Conservation (phyloP, 2,888 invertebrate genomes). For the Scaptomyza cyrtandrae region DNA sequence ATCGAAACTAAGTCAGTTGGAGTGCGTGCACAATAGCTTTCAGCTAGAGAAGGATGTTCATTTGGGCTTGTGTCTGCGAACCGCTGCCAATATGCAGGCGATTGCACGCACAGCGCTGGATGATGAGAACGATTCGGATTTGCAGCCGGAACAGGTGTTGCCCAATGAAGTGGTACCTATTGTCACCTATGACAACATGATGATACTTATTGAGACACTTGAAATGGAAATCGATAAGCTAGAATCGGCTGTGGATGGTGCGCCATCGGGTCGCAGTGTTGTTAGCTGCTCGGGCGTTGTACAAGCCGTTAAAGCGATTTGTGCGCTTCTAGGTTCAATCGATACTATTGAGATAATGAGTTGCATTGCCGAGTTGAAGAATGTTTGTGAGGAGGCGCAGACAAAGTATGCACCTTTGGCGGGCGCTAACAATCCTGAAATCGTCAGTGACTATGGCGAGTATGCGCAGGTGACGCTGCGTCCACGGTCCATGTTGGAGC, state of each 20-base stretch:
- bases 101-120: constrained; percentile 93
- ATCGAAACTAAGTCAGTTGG: constrained; percentile 93
- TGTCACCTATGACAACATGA: constrained; percentile 92
- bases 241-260: constrained; percentile 87
- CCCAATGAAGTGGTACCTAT: constrained; percentile 90
- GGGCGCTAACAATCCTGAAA: constrained; percentile 86
- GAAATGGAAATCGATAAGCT: constrained; percentile 93
- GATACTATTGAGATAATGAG: constrained; percentile 95
- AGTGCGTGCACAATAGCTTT: constrained; percentile 96
- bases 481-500: constrained; percentile 86
- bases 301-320: constrained; percentile 96
- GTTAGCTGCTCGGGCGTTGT: constrained; percentile 90
- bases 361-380: constrained; percentile 87
- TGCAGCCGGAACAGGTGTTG: constrained; percentile 91
- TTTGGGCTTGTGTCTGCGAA: constrained; percentile 88
- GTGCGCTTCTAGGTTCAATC: constrained; percentile 93
- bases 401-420: constrained; percentile 67
- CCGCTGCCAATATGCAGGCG: constrained; percentile 88
- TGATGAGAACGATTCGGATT: constrained; percentile 90
- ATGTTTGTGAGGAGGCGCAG: constrained; percentile 81
- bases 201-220: constrained; percentile 92
- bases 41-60: constrained; percentile 95
- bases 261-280: constrained; percentile 84
- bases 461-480: constrained; percentile 89
- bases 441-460: constrained; percentile 87